These are phyloP conservation scores for Mustelus asterias DNA, from an alignment of 2,113 vertebrate genomes.

Conservation along the genomic window DNA sequence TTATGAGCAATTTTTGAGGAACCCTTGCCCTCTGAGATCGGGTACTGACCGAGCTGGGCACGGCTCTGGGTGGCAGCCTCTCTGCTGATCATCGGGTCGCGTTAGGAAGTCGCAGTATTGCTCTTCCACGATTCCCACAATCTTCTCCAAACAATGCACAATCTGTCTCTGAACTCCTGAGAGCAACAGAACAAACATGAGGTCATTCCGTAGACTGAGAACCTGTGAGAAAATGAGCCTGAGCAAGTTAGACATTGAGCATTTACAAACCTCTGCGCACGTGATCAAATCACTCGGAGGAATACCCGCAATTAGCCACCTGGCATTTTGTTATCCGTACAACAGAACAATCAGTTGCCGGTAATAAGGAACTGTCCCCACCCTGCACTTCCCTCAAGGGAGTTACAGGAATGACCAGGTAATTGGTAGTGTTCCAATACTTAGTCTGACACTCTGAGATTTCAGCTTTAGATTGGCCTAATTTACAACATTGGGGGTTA, in stretches of 20 bases:
- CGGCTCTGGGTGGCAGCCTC: constrained; percentile 64
- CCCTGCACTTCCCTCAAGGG: background rate
- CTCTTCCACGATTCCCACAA: constrained; percentile 70
- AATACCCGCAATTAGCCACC: background rate
- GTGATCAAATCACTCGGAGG: background rate
- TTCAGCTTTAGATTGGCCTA: background rate
- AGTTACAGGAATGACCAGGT: background rate
- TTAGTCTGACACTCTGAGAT: background rate
- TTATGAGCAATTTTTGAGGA: background rate
- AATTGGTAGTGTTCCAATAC: background rate
- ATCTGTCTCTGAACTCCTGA: constrained; percentile 77
- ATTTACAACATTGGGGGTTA: background rate
- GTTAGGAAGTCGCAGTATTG: constrained; percentile 64
- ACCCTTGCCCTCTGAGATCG: background rate
- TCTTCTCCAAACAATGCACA: constrained; percentile 72
- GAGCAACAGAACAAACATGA: background rate
- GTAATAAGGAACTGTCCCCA: background rate
- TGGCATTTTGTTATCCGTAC: background rate
- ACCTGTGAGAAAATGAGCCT: background rate
- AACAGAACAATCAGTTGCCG: background rate
- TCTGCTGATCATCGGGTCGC: constrained; percentile 68
- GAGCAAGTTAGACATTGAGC: background rate
- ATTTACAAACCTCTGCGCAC: background rate
- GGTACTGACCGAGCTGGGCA: constrained; percentile 73
- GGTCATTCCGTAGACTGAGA: background rate